These are phyloP conservation scores for Stratiolaelaps scimitus DNA, from an alignment of 1,140 invertebrate genomes.

Conservation along the genomic window DNA sequence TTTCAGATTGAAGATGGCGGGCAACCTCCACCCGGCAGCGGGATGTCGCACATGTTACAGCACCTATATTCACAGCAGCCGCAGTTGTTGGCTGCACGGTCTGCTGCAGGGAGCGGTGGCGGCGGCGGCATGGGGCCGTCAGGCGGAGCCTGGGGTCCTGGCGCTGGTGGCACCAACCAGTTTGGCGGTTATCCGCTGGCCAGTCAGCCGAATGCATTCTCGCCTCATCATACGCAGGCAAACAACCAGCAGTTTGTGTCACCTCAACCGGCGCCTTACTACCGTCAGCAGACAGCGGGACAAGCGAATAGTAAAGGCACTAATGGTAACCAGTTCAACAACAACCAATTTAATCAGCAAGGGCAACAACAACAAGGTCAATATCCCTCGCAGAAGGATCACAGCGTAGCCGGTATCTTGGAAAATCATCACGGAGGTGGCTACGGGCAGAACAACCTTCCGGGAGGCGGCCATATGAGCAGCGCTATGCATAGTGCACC, in stretches of 20 bases:
- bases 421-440: conserved; percentile 11
- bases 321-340: conserved; percentile 30
- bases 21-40: conserved; percentile 5
- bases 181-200: background rate
- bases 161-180: background rate
- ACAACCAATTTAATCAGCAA: conserved; percentile 28
- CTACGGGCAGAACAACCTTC: conserved; percentile 7
- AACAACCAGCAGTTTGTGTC: background rate
- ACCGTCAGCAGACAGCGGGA: conserved; percentile 7
- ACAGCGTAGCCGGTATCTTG: conserved; percentile 3
- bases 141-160: no score
- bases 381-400: conserved; percentile 15
- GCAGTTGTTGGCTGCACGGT: conserved; percentile 4
- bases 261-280: conserved; percentile 23
- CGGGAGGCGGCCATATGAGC: background rate
- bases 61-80: conserved; percentile 6
- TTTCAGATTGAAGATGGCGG: conserved; percentile 25
- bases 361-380: conserved; percentile 30
- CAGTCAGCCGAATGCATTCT: conserved; percentile 27
- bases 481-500: conserved; percentile 9
- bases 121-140: background rate
- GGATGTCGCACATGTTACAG: conserved; percentile 14
- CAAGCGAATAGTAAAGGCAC: conserved; percentile 27
- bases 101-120: conserved; percentile 10
- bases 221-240: conserved; percentile 3